phyloP scores from a whole-genome alignment of 2,888 invertebrate genomes.

The Watsonalla binaria region DNA sequence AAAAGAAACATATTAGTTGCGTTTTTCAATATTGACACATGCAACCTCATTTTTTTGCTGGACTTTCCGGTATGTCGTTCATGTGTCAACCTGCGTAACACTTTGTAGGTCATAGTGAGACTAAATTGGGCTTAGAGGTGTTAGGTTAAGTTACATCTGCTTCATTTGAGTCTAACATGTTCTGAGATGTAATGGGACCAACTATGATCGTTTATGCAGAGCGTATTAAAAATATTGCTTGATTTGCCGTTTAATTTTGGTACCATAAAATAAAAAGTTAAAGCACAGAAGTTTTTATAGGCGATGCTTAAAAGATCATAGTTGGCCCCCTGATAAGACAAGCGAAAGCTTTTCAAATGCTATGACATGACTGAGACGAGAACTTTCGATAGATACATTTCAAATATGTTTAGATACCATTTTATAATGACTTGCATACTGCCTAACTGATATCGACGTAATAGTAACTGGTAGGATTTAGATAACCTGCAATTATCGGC shows the following conservation, averaged over 20 bases:
- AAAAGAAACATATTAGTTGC: not conserved
- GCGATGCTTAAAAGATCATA: too few species aligned
- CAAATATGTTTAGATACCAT: too few species aligned
- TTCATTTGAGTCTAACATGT: not conserved
- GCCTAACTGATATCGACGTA: not conserved
- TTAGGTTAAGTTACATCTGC: conserved; percentile 26
- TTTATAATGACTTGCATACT: too few species aligned
- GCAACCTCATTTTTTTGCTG: conserved; percentile 4
- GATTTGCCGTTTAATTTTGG: too few species aligned
- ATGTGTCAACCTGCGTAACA: conserved; percentile 47
- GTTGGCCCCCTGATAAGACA: not conserved
- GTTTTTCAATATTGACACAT: not conserved
- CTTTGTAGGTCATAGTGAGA: conserved; percentile 40
- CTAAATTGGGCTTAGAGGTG: conserved; percentile 25
- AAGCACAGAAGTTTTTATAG: too few species aligned
- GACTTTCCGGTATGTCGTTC: conserved; percentile 30
- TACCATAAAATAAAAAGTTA: too few species aligned
- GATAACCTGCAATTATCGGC: not conserved
- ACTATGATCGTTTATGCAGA: too few species aligned
- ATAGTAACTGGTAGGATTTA: not conserved
- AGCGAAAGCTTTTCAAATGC: not conserved
- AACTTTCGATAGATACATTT: not conserved
- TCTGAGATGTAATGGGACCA: not conserved
- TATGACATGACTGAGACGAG: not conserved
- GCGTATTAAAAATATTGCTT: too few species aligned